Base-by-base conservation (phyloP, 30 jellyfish, hydroid and myxozoan species). In the Turritopsis rubra region DNA sequence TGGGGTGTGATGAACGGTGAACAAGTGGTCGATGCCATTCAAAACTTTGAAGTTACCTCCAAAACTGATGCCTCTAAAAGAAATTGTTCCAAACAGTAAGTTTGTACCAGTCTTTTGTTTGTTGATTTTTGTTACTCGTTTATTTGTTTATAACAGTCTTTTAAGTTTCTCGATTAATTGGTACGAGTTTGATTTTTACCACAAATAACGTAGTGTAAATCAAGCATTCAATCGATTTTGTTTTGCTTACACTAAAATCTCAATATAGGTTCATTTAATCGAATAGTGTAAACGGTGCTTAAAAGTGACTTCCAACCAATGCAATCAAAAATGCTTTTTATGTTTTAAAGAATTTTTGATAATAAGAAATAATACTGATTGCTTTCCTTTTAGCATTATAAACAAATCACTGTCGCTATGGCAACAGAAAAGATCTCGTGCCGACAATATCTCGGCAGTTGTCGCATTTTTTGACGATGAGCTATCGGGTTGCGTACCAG, bases 1-100 rank as follows among this genome's bases (percentile, higher is more conserved):
- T 93, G 96, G 96, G 96, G 96, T 4, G 95, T 93, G 29, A 82
- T 93, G 85, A 84, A 79, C 28, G 96, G 85, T 17, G 79, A 88
- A 54, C 95, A 93, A 81, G 96, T 95, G 24, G 96, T 84, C 65
- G 84, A 86, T 29, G 52, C 81, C 60, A 89, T 88, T 18, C 28
- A 53, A 5, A 66, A 73, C 52, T 85, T 70, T 72, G 94, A 86
- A 26, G 52, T 60, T n/a, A 73, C 68, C 8, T 78, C 71, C 16
- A 83, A 87, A 80, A 87, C 70, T 52, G 70, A 29, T 77, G 74
- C 53, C 83, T 77, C 22, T 83, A 83, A 26, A 54, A 88, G 83
- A 83, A 86, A 84, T 65, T 65, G 90, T 81, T 31, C 85, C 8
- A 68, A 23, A 16, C 29, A 13, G 85, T 66, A 29, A 27, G 72